Conservation (phyloP, 2,888 invertebrate species). For the Lydus trimaculatus region DNA sequence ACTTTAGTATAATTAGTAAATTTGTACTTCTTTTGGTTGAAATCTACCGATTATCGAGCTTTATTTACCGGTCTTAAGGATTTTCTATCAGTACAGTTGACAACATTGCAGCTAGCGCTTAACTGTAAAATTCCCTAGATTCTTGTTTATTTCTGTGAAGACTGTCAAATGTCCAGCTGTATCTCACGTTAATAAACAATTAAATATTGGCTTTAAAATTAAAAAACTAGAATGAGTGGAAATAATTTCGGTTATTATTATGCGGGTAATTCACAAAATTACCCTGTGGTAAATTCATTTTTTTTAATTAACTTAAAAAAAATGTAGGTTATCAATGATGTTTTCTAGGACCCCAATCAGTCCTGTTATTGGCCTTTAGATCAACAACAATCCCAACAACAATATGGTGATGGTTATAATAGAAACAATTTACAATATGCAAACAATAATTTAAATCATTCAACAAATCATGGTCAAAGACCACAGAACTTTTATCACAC, state of each 20-base stretch:
- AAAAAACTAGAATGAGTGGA: slow-evolving; percentile 24
- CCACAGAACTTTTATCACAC: slow-evolving; percentile 19
- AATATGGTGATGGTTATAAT: slow-evolving; percentile 16
- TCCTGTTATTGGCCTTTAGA: slow-evolving; percentile 21
- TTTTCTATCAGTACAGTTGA: neutral
- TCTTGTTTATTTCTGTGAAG: neutral
- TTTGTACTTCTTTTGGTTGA: no score
- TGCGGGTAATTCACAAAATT: slow-evolving; percentile 21
- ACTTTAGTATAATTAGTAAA: no score
- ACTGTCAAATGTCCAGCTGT: neutral
- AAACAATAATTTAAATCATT: slow-evolving; percentile 15
- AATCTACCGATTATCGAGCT: no score
- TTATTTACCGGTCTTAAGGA: no score
- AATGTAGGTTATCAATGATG: neutral
- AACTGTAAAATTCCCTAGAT: neutral
- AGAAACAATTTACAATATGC: slow-evolving; percentile 13
- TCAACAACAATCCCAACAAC: slow-evolving; percentile 24
- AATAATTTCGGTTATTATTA: slow-evolving; percentile 31
- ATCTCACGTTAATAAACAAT: no score
- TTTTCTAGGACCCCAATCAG: slow-evolving; percentile 25
- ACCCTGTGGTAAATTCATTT: slow-evolving; percentile 16
- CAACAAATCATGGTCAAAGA: slow-evolving; percentile 15
- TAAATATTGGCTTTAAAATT: neutral
- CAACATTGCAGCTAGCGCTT: neutral
- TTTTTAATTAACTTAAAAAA: slow-evolving; percentile 4